A percentile compares a stretch with the other conserved stretches of the same genome.
phyloP scores from a whole-genome alignment of 2,888 invertebrate species.

The Chelonus formosanus region DNA sequence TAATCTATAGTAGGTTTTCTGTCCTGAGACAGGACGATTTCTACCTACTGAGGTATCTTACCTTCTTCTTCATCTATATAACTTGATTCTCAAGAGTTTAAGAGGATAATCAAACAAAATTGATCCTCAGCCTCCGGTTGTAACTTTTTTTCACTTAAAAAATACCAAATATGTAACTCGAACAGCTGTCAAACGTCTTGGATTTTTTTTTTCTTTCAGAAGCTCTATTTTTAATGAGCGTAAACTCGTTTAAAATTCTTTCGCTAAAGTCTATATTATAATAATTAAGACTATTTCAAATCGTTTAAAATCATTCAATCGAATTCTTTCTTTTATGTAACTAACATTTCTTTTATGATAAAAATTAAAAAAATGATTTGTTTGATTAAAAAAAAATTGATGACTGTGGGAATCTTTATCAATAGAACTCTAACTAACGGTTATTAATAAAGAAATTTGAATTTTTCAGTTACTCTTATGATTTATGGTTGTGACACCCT shows the following conservation, averaged over 20 bases:
- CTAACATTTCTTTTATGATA: too few relatives aligned
- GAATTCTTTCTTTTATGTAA: too few relatives aligned
- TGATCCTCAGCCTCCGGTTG: conserved; percentile 54
- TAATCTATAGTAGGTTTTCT: conserved; percentile 65
- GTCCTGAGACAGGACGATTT: conserved; percentile 48
- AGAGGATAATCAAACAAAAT: conserved; percentile 56
- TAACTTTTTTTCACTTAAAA: conserved; percentile 59
- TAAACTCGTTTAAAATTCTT: conserved; percentile 5
- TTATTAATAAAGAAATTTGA: too few relatives aligned
- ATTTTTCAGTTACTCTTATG: too few relatives aligned
- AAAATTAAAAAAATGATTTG: too few relatives aligned
- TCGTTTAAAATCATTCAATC: too few relatives aligned
- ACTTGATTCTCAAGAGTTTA: conserved; percentile 19
- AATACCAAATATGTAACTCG: conserved; percentile 43
- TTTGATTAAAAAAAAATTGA: too few relatives aligned
- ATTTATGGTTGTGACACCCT: too few relatives aligned
- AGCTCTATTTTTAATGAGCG: not conserved
- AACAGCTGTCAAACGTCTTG: conserved; percentile 57
- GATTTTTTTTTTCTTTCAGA: conserved; percentile 14
- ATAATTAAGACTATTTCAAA: too few relatives aligned
- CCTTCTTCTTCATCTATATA: conserved; percentile 6
- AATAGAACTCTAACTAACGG: too few relatives aligned
- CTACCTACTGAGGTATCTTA: conserved; percentile 15
- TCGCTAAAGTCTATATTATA: too few relatives aligned
- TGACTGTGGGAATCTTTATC: too few relatives aligned